A percentile compares a stretch with the other conserved stretches of the same genome.
Evolutionary conservation across 2,797 vertebrate species (phyloP).

Genomic region (Acridotheres tristis): DNA sequence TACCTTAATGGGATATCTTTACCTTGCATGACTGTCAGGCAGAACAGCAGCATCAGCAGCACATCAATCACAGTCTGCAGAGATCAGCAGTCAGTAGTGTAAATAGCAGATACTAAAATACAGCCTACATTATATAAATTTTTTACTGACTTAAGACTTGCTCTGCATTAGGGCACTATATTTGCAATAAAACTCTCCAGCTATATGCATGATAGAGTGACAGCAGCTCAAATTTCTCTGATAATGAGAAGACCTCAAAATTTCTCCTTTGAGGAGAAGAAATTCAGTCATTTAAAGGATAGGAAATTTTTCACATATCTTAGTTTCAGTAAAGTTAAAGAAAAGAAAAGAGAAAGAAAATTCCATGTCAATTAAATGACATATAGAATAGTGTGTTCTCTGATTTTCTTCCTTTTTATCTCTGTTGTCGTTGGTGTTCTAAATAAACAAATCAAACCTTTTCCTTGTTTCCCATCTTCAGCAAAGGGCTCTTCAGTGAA

Average conservation of each 20-base stretch:
- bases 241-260: background rate
- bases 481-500: background rate
- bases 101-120: background rate
- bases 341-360: background rate
- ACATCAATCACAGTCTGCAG: constrained; percentile 23
- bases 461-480: background rate
- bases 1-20: background rate
- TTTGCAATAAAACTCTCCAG: background rate
- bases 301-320: background rate
- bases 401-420: background rate
- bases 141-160: background rate
- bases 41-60: constrained; percentile 40
- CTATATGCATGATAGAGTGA: background rate
- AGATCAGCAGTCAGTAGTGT: constrained; percentile 4
- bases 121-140: background rate
- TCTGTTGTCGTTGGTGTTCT: background rate
- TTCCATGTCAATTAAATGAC: background rate
- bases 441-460: background rate
- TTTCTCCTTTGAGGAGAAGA: background rate
- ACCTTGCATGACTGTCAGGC: background rate
- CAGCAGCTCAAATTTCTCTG: background rate
- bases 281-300: background rate
- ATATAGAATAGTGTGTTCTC: background rate
- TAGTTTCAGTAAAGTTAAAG: background rate
- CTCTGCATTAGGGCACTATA: background rate